Evolutionary conservation across 2,113 vertebrate species (phyloP), one percentile per base, ranked within the genome.

Genomic region (Vicugna pacos): DNA sequence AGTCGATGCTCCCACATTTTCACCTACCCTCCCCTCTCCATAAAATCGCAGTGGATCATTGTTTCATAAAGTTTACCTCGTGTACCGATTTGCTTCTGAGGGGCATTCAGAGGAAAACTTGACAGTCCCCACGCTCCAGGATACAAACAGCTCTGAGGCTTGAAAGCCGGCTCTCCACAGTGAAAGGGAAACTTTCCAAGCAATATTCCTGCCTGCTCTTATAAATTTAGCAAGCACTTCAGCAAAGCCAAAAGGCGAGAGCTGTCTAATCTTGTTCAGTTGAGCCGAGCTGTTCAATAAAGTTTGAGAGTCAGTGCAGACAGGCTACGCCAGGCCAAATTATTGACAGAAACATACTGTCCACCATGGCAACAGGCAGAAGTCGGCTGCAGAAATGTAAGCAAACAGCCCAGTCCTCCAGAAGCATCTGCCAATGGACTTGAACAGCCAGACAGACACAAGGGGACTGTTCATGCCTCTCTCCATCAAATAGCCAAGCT

Each of bases 281-380:
- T 95, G 97, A 98, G 97, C 93, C 83, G 94, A 98, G 98, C 73
- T 75, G n/a, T 92, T 98, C 98, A 98, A 98, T 98, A 97, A 98
- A 98, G 98, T 98, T 98, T 95, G 97, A 98, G 97, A 98, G 97
- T 97, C 98, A 98, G 98, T 30, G 98, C 72, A 10, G 98, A 98
- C 98, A 98, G 98, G 97, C 97, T 81, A 62, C 1, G 19, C 98
- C 96, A 98, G 98, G 98, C 98, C 98, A 98, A 98, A 99, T 99
- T 98, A 98, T 98, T 99, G 98, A 98, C 98, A 98, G 99, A 98
- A 98, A 98, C 98, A 98, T 81, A 92, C 98, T 86, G 98, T 97
- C 98, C 97, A 82, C 98, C 98, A 99, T 98, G 98, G 99, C 98
- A 99, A 99, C 99, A 98, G 98, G 98, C 98, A 98, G 97, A 97